phyloP scores from a whole-genome alignment of 2,797 vertebrate genomes.

The Cossypha polioptera region DNA sequence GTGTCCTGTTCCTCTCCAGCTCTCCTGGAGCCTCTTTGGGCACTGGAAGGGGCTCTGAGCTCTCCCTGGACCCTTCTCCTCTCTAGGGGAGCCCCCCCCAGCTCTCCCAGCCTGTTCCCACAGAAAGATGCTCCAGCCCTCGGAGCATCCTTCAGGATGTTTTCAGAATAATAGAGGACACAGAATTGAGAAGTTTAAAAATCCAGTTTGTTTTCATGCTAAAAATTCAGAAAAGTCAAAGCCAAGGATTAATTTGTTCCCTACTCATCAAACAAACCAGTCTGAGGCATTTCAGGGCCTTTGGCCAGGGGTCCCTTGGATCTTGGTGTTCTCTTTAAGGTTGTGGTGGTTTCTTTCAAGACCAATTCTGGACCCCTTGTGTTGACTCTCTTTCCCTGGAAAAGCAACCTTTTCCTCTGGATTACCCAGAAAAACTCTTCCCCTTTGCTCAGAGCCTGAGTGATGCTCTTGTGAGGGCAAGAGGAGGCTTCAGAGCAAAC shows the following conservation, averaged over 20 bases:
- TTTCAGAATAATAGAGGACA: neutral
- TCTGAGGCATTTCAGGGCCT: neutral
- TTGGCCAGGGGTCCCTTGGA: too few relatives aligned
- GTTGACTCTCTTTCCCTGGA: neutral
- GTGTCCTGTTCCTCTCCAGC: neutral
- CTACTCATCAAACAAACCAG: neutral
- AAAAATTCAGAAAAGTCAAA: neutral
- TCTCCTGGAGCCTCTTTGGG: neutral
- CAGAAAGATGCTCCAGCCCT: neutral
- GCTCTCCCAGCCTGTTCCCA: neutral
- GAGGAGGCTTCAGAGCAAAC: neutral
- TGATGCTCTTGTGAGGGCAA: neutral
- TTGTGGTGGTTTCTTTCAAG: neutral
- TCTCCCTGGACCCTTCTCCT: neutral
- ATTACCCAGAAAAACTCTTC: neutral
- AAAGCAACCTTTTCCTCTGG: neutral
- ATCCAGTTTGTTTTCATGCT: neutral
- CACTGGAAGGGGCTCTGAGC: accelerated
- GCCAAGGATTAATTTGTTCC: neutral
- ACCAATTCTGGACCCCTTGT: neutral
- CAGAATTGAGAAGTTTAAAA: neutral
- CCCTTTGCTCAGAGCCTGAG: neutral
- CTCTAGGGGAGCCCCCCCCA: accelerated
- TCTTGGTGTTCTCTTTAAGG: neutral
- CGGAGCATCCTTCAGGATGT: neutral